Evolutionary conservation across 2,888 invertebrate species (phyloP), one percentile per base, ranked within the genome.

Genomic region (Erebia palarica): DNA sequence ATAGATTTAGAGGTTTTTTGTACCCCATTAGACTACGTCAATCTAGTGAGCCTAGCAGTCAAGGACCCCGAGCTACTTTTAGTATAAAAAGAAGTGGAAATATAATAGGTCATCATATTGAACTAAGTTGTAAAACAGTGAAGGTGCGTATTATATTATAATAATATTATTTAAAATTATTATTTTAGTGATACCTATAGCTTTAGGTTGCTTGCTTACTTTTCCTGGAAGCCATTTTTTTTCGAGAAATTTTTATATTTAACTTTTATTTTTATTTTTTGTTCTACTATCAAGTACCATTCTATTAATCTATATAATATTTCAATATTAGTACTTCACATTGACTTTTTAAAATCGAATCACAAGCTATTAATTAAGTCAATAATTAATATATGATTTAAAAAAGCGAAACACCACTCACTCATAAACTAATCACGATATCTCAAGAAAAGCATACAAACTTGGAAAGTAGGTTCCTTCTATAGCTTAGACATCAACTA

Each of bases 81-180:
- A 63, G 63, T 63, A 63, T 63, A 63, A 27, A 63, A 63, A 47
- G 63, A 27, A 21, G 4, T 49, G 21, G 49, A 49, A 21, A 49
- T 14, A 7, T 14, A 63, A 14, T 63, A 8, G 14, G 18, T 16
- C 63, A 63, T 49, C 63, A 63, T 49, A 49, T 63, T 47, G 21
- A 49, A 14, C 63, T 49, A 63, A 61, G 44, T 47, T 49, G 49
- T 21, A 14, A 14, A 18, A 14, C 18, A 63, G 14, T 47, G 16
- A 18, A 63, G 61, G 61, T 61, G 61, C n/a, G 61, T 61, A 16
- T 11, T 13, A 14, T 61, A 14, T 1, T 61, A 27, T 61, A 14
- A 1, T 61, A 47, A 18, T 61, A n/a, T 3, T 44, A 16, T 44
- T 42, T 60, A 60, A n/a, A 36, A 36, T n/a, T 16, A 36, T 7